Evolutionary conservation across 1,140 invertebrate genomes (phyloP), one percentile per base, ranked within the genome.

Genomic region (Pseudoatta argentina): DNA sequence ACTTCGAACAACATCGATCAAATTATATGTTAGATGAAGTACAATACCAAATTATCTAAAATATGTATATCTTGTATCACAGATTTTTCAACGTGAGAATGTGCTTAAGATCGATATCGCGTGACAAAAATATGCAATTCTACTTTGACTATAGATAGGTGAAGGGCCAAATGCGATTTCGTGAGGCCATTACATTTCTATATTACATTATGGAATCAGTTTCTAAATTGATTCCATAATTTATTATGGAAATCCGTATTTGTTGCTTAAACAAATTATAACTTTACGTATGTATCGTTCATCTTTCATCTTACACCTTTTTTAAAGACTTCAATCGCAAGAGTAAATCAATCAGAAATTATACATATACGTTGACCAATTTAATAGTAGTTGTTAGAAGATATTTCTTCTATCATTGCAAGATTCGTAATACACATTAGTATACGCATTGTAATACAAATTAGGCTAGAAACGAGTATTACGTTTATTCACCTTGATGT

Each of bases 291-390:
- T 10, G n/a, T 12, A 10, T 34, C 8, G n/a, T 27, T 7, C 10
- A 6, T 24, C 16, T 30, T 27, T 8, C 1, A 69, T 53, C 48
- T 5, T 55, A 12, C 24, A 12, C 34, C 18, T 57, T 85, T 72
- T 55, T 53, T 66, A 10, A 57, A 53, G 44, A 53, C 1, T 30
- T 51, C 12, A 27, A 85, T 64, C n/a, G 44, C 75, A 88, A 44
- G 27, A 59, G 72, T 69, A 86, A 86, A 75, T 88, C 53, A 59
- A 76, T 85, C 24, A 82, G 21, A 71, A 85, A 63, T 85, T 87
- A 73, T 87, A 83, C 44, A 85, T 61, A 57, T 77, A 61, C 39
- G 55, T 90, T 89, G 89, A 90, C 89, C 89, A 90, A 90, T 89
- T 87, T 86, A 86, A 63, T 39, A 86, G 16, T 90, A 90, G 67